These are phyloP conservation scores for Tenthredo distinguenda DNA, from an alignment of 2,888 invertebrate species.

Conservation along the genomic window DNA sequence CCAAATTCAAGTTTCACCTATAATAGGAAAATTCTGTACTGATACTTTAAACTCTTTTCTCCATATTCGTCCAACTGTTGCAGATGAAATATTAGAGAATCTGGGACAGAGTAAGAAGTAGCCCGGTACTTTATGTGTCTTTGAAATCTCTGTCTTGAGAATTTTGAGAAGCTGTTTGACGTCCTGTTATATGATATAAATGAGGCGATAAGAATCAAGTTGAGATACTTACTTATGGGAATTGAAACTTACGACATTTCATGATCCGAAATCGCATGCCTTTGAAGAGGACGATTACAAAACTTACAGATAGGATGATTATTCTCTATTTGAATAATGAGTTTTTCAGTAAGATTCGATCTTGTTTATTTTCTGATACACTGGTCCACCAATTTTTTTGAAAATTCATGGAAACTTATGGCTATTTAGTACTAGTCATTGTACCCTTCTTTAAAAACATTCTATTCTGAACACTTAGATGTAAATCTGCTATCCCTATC, in stretches of 20 bases:
- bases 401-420: slow-evolving; percentile 9
- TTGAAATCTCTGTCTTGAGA: background rate
- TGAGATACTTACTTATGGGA: background rate
- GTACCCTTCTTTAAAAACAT: background rate
- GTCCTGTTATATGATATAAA: background rate
- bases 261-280: background rate
- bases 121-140: background rate
- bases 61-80: background rate
- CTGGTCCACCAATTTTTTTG: background rate
- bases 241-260: background rate
- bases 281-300: background rate
- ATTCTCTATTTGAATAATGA: background rate
- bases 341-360: background rate
- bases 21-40: background rate
- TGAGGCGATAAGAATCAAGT: background rate
- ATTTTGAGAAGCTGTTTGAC: background rate
- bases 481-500: background rate
- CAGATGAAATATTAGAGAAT: background rate
- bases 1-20: background rate
- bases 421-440: background rate
- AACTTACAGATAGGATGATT: background rate
- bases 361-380: slow-evolving; percentile 36
- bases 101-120: background rate
- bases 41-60: background rate
- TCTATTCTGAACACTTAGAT: background rate